These are phyloP conservation scores for Pogoniulus pusillus DNA, from an alignment of 2,797 vertebrate species.

Conservation along the genomic window DNA sequence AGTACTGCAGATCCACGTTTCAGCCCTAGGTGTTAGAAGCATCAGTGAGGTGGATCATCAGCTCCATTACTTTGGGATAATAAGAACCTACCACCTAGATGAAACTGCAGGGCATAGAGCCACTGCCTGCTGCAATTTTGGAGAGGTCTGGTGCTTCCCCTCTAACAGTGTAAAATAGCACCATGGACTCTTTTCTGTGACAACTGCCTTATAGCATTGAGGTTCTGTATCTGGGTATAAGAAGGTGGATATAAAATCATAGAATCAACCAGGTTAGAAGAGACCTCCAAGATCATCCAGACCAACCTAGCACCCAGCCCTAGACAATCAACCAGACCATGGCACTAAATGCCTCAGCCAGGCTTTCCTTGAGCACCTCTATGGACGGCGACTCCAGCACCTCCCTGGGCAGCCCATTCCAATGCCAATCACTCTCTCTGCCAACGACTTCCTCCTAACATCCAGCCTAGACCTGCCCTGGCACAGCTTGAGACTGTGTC, in stretches of 20 bases:
- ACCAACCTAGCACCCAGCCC: too few relatives aligned
- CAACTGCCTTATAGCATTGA: neutral
- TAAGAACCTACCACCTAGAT: accelerated
- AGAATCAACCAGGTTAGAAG: too few relatives aligned
- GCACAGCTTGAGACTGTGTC: too few relatives aligned
- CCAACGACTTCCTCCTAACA: too few relatives aligned
- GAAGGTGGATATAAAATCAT: neutral
- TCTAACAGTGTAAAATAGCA: neutral
- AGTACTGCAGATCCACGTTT: neutral
- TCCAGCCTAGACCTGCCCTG: too few relatives aligned
- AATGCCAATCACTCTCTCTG: too few relatives aligned
- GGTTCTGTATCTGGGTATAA: neutral
- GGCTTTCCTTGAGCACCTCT: too few relatives aligned
- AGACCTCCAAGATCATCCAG: too few relatives aligned
- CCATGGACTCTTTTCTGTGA: neutral
- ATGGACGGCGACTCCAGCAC: too few relatives aligned
- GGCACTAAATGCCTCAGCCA: too few relatives aligned
- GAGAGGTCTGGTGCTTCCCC: neutral
- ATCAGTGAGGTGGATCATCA: neutral
- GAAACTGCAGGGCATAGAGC: neutral
- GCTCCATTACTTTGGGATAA: neutral
- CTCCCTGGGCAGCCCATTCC: too few relatives aligned
- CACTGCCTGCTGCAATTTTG: neutral
- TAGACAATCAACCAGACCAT: too few relatives aligned
- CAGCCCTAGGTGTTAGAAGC: neutral